Percentiles rank a stretch among this genome's conserved stretches.
These are phyloP conservation scores for Gila orcuttii DNA, from an alignment of 2,113 vertebrate species.

Conservation along the genomic window DNA sequence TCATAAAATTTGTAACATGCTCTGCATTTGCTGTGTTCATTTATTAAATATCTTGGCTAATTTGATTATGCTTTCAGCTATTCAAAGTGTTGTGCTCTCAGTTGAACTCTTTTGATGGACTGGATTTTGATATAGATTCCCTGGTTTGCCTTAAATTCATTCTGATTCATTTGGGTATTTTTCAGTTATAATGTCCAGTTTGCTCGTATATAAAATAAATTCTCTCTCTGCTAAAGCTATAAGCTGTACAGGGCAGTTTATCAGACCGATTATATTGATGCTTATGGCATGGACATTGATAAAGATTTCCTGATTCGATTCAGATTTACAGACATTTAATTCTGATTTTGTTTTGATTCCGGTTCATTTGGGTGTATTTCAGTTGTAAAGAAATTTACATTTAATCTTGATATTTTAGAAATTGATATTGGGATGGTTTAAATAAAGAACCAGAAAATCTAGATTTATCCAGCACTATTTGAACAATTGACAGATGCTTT, in stretches of 20 bases:
- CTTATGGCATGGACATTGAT: not conserved
- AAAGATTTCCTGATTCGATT: not conserved
- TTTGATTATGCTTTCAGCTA: not conserved
- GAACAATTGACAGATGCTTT: not conserved
- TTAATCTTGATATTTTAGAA: no score
- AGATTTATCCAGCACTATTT: not conserved
- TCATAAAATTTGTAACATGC: not conserved
- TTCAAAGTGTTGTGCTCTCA: not conserved
- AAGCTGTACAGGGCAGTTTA: not conserved
- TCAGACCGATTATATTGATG: not conserved
- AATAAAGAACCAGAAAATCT: not conserved
- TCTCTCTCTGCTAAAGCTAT: not conserved
- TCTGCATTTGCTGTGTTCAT: not conserved
- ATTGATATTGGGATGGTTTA: not conserved
- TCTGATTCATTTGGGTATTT: not conserved
- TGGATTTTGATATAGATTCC: not conserved
- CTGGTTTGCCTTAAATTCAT: not conserved
- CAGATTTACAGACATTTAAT: not conserved
- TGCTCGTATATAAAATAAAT: not conserved
- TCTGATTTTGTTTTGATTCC: not conserved
- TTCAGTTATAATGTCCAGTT: not conserved
- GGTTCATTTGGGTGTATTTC: not conserved
- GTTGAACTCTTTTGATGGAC: not conserved
- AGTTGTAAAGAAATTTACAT: not conserved
- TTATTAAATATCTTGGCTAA: not conserved